Percentiles rank a stretch among this genome's conserved stretches.
phyloP scores from a whole-genome alignment of 2,797 vertebrate species.

The Microctenopoma lineatum region DNA sequence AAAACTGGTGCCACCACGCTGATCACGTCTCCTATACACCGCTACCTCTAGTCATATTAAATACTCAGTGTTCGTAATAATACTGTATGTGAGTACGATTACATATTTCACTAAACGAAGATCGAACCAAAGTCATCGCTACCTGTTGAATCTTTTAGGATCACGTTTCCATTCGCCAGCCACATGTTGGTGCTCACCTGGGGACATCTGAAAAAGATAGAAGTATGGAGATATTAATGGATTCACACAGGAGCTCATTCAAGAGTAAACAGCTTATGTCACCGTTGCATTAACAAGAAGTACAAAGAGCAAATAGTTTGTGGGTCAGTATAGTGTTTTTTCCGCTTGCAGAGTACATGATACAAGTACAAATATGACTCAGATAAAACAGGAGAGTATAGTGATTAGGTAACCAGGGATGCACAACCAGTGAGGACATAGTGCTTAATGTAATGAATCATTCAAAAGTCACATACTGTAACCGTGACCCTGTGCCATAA shows the following conservation, averaged over 20 bases:
- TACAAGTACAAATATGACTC: too few relatives aligned
- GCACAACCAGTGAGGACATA: too few relatives aligned
- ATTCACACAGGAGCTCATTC: conserved; percentile 42
- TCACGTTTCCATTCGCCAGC: conserved; percentile 68
- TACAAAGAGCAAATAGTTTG: background rate
- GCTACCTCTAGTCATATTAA: conserved; percentile 28
- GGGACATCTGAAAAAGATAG: conserved; percentile 67
- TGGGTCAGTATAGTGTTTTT: background rate
- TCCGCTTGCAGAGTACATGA: too few relatives aligned
- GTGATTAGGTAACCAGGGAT: too few relatives aligned
- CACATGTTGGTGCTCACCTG: conserved; percentile 41
- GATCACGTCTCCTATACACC: conserved; percentile 25
- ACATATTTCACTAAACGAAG: conserved; percentile 31
- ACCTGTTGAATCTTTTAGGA: conserved; percentile 60
- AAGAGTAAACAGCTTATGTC: conserved; percentile 22
- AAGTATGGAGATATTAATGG: conserved; percentile 40
- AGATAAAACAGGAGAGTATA: too few relatives aligned
- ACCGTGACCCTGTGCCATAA: background rate
- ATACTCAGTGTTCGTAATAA: conserved; percentile 34
- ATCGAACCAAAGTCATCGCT: conserved; percentile 57
- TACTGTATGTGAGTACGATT: conserved; percentile 26
- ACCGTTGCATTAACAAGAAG: conserved; percentile 26
- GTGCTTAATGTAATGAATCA: too few relatives aligned
- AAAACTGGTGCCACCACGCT: conserved; percentile 49
- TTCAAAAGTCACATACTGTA: background rate